phyloP scores from a whole-genome alignment of 2,797 vertebrate species.

The Neosilurus hyrtlii region DNA sequence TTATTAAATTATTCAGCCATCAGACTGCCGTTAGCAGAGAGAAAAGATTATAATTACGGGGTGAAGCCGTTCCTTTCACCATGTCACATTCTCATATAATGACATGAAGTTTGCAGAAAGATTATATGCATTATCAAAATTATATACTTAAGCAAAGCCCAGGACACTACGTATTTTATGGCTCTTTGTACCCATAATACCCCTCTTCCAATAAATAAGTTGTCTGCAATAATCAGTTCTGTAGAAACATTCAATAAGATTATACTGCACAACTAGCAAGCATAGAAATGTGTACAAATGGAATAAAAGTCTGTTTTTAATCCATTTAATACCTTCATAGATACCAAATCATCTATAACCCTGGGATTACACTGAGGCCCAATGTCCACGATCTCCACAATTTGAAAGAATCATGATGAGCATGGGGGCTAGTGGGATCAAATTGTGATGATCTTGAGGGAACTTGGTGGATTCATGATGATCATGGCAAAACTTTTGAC shows the following conservation, averaged over 20 bases:
- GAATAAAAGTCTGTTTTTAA: background rate
- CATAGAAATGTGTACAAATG: background rate
- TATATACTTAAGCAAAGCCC: background rate
- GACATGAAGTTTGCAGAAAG: constrained; percentile 40
- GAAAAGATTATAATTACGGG: constrained; percentile 36
- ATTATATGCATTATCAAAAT: constrained; percentile 29
- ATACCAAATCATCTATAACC: background rate
- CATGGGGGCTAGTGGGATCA: too few relatives aligned
- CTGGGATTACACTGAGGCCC: too few relatives aligned
- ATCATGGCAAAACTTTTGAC: too few relatives aligned
- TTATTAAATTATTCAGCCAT: constrained; percentile 26
- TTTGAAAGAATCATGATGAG: too few relatives aligned
- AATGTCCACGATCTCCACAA: too few relatives aligned
- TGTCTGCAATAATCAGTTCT: background rate
- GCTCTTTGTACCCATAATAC: background rate
- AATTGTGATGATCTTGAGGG: too few relatives aligned
- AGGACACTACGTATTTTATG: background rate
- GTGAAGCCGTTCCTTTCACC: constrained; percentile 21
- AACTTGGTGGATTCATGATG: too few relatives aligned
- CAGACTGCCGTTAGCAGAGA: constrained; percentile 14
- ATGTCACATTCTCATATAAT: constrained; percentile 16
- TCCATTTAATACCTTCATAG: background rate
- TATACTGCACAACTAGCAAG: background rate
- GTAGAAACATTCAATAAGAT: background rate
- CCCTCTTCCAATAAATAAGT: background rate